Conservation (phyloP, 2,888 invertebrate genomes). For the Sarcophaga rosellei region DNA sequence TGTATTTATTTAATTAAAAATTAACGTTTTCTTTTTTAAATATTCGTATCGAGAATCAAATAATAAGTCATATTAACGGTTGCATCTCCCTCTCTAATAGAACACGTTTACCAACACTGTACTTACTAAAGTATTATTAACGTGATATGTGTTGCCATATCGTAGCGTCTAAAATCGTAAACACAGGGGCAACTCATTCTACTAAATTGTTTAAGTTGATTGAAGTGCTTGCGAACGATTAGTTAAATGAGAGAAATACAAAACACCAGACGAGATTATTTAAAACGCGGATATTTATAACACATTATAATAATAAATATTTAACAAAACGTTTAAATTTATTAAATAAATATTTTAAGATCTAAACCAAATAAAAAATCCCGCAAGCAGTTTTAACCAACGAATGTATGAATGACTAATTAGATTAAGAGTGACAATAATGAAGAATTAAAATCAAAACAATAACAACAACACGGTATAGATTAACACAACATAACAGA, state of each 20-base stretch:
- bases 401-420: slow-evolving; percentile 23
- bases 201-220: neutral
- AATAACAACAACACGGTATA: neutral
- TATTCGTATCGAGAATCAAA: neutral
- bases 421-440: slow-evolving; percentile 17
- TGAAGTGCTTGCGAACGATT: neutral
- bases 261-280: neutral
- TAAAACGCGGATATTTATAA: neutral
- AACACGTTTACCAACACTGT: slow-evolving; percentile 41
- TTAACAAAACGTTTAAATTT: neutral
- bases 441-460: slow-evolving; percentile 13
- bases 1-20: neutral
- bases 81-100: neutral
- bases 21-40: neutral
- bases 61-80: slow-evolving; percentile 6
- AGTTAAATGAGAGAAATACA: slow-evolving; percentile 27
- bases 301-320: slow-evolving; percentile 2
- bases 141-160: slow-evolving; percentile 17
- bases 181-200: slow-evolving; percentile 13
- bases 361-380: neutral
- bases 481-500: slow-evolving; percentile 1
- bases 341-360: neutral
- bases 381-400: slow-evolving; percentile 4
- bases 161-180: neutral
- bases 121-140: neutral